Evolutionary conservation across 2,888 invertebrate genomes (phyloP), one percentile per base, ranked within the genome.

Genomic region (Deilephila porcellus): DNA sequence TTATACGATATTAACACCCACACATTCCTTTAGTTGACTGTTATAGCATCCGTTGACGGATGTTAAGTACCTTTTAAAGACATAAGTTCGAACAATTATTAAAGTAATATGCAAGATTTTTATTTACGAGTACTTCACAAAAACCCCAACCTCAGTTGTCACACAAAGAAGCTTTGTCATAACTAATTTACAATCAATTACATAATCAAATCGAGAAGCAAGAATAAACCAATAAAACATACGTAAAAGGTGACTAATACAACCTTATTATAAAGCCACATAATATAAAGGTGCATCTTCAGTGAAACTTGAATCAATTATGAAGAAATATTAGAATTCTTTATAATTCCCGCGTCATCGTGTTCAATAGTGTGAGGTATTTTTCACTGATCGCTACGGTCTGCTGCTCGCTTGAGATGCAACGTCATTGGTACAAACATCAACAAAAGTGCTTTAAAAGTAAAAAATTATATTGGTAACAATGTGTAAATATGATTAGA

Each of bases 241-340:
- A 45, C 37, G 3, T 45, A 2, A 45, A 45, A 45, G 11, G 45
- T 11, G 14, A 14, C 14, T 11, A 14, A 45, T 45, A 45, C 11
- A 45, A n/a, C 56, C 2, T n/a, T 6, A 56, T 56, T 56, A n/a
- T n/a, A 56, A 56, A 19, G n/a, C 19, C 3, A n/a, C n/a, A n/a
- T 56, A 56, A n/a, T 25, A 52, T 20, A 67, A 25, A 20, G 25
- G 67, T 17, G 25, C 17, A 6, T 67, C 37, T 20, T n/a, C n/a
- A 52, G 67, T 67, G 67, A 67, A 67, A 45, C 67, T 67, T 52
- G 20, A 20, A 20, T 25, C 45, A 52, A 20, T 67, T 45, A 67
- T 63, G 32, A 32, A 63, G 34, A 34, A 63, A 63, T 63, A 32
- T 34, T 19, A 34, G 17, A 11, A 67, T 67, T 67, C 45, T 67